phyloP scores from a whole-genome alignment of 2,888 invertebrate species.

The Trachelus iudaicus region DNA sequence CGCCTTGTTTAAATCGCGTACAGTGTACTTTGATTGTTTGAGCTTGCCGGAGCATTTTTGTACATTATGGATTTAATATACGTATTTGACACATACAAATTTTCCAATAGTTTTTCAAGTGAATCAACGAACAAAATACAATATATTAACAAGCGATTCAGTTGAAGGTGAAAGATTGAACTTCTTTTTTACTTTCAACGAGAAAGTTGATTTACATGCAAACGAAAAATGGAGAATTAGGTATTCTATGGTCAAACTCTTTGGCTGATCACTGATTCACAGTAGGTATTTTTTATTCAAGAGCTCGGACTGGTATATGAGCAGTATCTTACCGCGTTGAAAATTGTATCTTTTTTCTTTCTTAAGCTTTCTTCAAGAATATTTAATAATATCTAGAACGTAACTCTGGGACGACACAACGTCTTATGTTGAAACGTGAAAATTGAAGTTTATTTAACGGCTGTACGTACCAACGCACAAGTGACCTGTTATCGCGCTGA shows the following conservation, averaged over 20 bases:
- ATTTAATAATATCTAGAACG: not conserved
- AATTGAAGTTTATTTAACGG: not conserved
- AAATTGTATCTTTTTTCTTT: not conserved
- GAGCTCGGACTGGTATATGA: not conserved
- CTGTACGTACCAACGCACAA: not conserved
- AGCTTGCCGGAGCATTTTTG: too few species aligned
- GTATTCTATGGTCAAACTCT: not conserved
- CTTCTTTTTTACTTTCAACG: not conserved
- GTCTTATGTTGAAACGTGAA: not conserved
- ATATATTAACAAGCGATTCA: too few species aligned
- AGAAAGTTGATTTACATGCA: not conserved
- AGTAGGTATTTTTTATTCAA: not conserved
- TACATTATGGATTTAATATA: too few species aligned
- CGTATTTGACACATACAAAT: too few species aligned
- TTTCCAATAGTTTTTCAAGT: too few species aligned
- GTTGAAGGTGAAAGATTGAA: not conserved
- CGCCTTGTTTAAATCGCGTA: not conserved
- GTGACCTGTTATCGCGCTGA: slow-evolving; percentile 20
- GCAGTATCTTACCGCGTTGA: not conserved
- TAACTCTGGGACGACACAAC: too few species aligned
- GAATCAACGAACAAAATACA: too few species aligned
- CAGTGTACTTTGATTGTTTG: not conserved
- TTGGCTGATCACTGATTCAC: not conserved
- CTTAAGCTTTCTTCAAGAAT: not conserved
- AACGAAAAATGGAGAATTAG: not conserved